phyloP scores from a whole-genome alignment of 1,140 invertebrate genomes.

The Hylaeus volcanicus region DNA sequence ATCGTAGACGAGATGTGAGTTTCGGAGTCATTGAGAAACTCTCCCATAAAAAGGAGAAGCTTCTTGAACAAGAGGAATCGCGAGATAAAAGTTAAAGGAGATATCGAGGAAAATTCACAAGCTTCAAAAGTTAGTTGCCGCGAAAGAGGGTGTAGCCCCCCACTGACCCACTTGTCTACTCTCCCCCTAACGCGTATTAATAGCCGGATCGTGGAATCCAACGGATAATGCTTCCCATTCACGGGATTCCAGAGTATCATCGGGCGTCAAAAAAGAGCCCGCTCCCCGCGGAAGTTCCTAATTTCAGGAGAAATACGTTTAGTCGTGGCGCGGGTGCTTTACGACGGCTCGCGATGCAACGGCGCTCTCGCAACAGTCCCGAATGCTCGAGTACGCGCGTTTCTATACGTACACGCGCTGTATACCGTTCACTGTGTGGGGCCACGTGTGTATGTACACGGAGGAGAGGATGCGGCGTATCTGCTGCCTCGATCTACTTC shows the following conservation, averaged over 20 bases:
- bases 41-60: neutral
- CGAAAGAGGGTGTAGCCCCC: neutral
- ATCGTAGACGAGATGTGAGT: no score
- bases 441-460: neutral
- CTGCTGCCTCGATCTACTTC: conserved; percentile 70
- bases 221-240: conserved; percentile 8
- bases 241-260: neutral
- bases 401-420: neutral
- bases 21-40: neutral
- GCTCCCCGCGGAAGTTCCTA: conserved; percentile 9
- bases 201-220: conserved; percentile 9
- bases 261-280: conserved; percentile 5
- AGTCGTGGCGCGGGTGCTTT: conserved; percentile 12
- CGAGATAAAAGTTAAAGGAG: neutral
- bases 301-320: conserved; percentile 31
- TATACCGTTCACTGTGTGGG: neutral
- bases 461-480: conserved; percentile 59
- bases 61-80: neutral
- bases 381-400: neutral
- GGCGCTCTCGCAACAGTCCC: neutral
- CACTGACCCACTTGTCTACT: conserved; percentile 11
- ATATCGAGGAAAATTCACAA: neutral
- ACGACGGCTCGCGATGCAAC: neutral
- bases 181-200: conserved; percentile 15
- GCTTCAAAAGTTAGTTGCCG: neutral